phyloP scores from a whole-genome alignment of 64 coral and sea anemone genomes.

The Pocillopora verrucosa region DNA sequence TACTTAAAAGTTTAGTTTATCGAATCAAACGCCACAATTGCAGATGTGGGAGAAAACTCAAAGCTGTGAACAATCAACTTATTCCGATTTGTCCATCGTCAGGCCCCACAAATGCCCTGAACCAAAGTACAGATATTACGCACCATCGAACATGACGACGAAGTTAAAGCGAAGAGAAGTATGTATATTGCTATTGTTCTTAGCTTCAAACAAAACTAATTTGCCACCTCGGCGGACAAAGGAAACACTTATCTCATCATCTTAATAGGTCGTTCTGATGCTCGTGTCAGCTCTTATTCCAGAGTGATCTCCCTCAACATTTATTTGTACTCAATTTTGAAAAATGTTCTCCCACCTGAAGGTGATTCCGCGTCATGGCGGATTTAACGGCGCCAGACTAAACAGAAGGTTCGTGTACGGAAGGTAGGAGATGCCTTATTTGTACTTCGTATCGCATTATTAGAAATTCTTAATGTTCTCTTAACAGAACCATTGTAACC shows the following conservation, averaged over 20 bases:
- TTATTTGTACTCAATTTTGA: neutral
- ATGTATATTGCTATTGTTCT: neutral
- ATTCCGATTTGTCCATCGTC: neutral
- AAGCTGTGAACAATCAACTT: too few relatives aligned
- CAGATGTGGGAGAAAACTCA: too few relatives aligned
- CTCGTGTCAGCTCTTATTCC: neutral
- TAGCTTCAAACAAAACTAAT: neutral
- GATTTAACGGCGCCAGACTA: constrained; percentile 68
- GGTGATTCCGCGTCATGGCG: constrained; percentile 75
- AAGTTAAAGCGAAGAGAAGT: constrained; percentile 75
- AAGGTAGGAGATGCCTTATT: constrained; percentile 37
- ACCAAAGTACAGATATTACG: constrained; percentile 80
- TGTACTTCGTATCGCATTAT: neutral
- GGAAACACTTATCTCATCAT: too few relatives aligned
- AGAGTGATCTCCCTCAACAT: neutral
- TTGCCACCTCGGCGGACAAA: too few relatives aligned
- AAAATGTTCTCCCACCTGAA: neutral
- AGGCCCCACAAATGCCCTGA: constrained; percentile 94
- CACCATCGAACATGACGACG: constrained; percentile 80
- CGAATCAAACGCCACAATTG: too few relatives aligned
- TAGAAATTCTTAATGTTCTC: neutral
- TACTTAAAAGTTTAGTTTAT: too few relatives aligned
- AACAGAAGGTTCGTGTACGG: constrained; percentile 83
- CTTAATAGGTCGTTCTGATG: too few relatives aligned
- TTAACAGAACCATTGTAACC: too few relatives aligned